phyloP scores from a whole-genome alignment of 2,888 invertebrate genomes.

The Dolichomitus sp. region DNA sequence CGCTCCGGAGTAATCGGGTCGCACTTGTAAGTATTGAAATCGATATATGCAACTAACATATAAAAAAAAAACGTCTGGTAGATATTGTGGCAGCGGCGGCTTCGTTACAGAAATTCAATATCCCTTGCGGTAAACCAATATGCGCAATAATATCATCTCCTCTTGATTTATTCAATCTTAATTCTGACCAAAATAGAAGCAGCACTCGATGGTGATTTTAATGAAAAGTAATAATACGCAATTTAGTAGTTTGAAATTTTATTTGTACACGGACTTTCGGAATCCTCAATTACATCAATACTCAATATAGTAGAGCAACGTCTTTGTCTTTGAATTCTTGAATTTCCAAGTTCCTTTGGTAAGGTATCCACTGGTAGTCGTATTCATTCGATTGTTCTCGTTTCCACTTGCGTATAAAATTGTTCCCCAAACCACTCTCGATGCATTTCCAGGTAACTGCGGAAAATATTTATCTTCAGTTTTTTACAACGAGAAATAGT shows the following conservation, averaged over 20 bases:
- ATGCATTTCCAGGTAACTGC: constrained; percentile 92
- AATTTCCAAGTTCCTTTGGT: not conserved
- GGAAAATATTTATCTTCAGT: constrained; percentile 73
- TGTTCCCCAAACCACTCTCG: constrained; percentile 94
- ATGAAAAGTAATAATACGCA: not conserved
- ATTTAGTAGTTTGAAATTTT: constrained; percentile 20
- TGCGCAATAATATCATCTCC: constrained; percentile 21
- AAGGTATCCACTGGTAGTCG: not conserved
- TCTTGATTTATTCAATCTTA: not conserved
- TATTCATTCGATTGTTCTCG: not conserved
- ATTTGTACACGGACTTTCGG: constrained; percentile 50
- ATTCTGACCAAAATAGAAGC: too few species aligned
- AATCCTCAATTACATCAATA: constrained; percentile 36
- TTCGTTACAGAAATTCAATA: constrained; percentile 67
- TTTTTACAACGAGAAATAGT: constrained; percentile 51
- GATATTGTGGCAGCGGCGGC: constrained; percentile 3
- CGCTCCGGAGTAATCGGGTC: constrained; percentile 67
- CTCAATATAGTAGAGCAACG: constrained; percentile 42
- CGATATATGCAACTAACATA: constrained; percentile 62
- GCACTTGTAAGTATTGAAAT: constrained; percentile 74
- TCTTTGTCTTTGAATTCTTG: not conserved
- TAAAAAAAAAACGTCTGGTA: constrained; percentile 2
- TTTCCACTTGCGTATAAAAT: constrained; percentile 89
- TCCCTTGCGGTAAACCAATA: constrained; percentile 70
- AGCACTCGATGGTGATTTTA: too few species aligned